Evolutionary conservation across 2,113 vertebrate species (phyloP).

Genomic region (Nestor notabilis): DNA sequence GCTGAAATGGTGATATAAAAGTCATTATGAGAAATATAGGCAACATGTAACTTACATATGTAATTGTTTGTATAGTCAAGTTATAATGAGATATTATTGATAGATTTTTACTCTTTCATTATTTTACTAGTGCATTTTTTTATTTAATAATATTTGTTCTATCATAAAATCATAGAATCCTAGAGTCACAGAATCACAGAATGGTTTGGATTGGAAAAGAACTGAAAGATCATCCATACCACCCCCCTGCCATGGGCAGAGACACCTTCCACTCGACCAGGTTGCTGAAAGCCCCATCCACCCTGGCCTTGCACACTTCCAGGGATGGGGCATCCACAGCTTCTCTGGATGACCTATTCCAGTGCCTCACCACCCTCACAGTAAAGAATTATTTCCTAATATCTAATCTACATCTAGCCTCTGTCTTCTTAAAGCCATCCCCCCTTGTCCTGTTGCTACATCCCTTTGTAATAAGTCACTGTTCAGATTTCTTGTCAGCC

Average conservation of each 20-base stretch:
- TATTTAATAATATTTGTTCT: neutral
- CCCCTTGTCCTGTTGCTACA: neutral
- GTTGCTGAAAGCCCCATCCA: neutral
- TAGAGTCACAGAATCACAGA: neutral
- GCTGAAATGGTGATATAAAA: neutral
- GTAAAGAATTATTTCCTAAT: neutral
- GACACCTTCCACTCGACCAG: neutral
- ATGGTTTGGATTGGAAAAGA: neutral
- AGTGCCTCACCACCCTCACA: neutral
- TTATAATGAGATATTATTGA: neutral
- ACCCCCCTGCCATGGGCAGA: neutral
- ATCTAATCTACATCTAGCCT: neutral
- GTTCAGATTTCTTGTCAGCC: neutral
- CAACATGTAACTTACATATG: neutral
- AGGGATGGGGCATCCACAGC: neutral
- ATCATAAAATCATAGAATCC: neutral
- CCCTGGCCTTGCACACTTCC: neutral
- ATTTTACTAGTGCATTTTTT: neutral
- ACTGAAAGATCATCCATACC: neutral
- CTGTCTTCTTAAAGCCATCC: neutral
- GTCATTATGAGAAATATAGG: neutral
- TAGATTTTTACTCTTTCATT: neutral
- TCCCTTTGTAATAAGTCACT: neutral
- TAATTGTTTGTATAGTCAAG: neutral
- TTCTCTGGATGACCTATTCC: neutral